A percentile compares a stretch with the other conserved stretches of the same genome.
These are phyloP conservation scores for Phoxinus dragarum DNA, from an alignment of 2,797 vertebrate genomes.

Conservation along the genomic window DNA sequence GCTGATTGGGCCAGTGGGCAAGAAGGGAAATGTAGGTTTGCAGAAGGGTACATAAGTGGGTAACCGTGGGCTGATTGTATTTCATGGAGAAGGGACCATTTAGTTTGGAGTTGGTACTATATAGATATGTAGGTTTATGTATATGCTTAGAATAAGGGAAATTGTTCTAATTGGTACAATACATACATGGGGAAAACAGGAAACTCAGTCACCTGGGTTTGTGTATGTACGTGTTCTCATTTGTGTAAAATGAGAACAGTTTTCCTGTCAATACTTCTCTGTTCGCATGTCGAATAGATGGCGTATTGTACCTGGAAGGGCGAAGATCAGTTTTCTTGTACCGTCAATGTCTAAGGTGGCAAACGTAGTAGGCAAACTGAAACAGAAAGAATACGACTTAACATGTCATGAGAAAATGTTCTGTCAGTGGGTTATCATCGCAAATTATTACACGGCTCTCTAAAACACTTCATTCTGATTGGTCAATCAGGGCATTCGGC, in stretches of 20 bases:
- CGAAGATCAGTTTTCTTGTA: conserved; percentile 97
- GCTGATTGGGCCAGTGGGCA: conserved; percentile 4
- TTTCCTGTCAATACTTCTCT: background rate
- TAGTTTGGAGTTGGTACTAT: conserved; percentile 14
- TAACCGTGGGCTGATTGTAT: conserved; percentile 18
- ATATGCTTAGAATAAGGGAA: conserved; percentile 6
- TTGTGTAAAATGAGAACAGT: conserved; percentile 3
- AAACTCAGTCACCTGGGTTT: conserved; percentile 16
- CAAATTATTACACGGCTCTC: background rate
- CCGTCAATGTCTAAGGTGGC: conserved; percentile 96
- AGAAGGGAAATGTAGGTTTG: conserved; percentile 20
- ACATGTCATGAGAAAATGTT: background rate
- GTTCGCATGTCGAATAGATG: conserved; percentile 9
- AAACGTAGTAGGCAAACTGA: conserved; percentile 96
- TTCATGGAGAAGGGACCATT: conserved; percentile 28
- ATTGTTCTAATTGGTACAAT: background rate
- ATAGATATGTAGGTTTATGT: background rate
- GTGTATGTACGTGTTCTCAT: background rate
- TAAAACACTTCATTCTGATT: background rate
- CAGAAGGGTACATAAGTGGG: conserved; percentile 16
- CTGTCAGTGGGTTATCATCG: background rate
- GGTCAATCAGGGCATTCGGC: too few species aligned
- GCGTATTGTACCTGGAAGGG: conserved; percentile 90
- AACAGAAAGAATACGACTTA: conserved; percentile 41
- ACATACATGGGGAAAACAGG: background rate